phyloP scores from a whole-genome alignment of 1,140 invertebrate species.

The Eufriesea mexicana region DNA sequence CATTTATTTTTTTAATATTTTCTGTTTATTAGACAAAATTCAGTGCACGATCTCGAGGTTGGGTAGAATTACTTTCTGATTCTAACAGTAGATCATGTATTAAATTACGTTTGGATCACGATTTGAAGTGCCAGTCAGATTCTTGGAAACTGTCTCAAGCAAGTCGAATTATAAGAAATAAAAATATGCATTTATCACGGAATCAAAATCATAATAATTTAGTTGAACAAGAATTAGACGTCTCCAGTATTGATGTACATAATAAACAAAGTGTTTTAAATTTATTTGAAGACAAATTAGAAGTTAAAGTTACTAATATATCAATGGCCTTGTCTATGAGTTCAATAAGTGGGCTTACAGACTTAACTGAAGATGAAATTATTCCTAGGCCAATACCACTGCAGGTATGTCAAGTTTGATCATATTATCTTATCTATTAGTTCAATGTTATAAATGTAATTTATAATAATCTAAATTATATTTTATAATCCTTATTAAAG shows the following conservation, averaged over 20 bases:
- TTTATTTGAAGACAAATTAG: constrained; percentile 81
- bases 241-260: constrained; percentile 66
- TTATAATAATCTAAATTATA: constrained; percentile 18
- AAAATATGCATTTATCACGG: constrained; percentile 47
- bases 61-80: constrained; percentile 85
- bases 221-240: constrained; percentile 1
- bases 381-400: constrained; percentile 90
- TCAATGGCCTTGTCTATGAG: constrained; percentile 90
- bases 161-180: constrained; percentile 56
- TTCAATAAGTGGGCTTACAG: constrained; percentile 89
- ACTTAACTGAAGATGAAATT: constrained; percentile 94
- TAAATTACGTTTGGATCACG: constrained; percentile 85
- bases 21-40: constrained; percentile 86
- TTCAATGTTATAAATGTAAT: not conserved
- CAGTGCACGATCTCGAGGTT: constrained; percentile 87
- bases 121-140: constrained; percentile 80
- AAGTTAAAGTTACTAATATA: constrained; percentile 87
- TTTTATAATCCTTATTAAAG: constrained; percentile 79
- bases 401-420: constrained; percentile 83
- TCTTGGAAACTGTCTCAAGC: constrained; percentile 77
- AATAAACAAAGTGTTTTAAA: constrained; percentile 75
- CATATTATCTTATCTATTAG: constrained; percentile 4
- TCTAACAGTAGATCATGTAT: constrained; percentile 82
- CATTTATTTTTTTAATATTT: constrained; percentile 50
- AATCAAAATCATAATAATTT: constrained; percentile 52